phyloP scores from a whole-genome alignment of 1,140 invertebrate species.

The Forficula auricularia region DNA sequence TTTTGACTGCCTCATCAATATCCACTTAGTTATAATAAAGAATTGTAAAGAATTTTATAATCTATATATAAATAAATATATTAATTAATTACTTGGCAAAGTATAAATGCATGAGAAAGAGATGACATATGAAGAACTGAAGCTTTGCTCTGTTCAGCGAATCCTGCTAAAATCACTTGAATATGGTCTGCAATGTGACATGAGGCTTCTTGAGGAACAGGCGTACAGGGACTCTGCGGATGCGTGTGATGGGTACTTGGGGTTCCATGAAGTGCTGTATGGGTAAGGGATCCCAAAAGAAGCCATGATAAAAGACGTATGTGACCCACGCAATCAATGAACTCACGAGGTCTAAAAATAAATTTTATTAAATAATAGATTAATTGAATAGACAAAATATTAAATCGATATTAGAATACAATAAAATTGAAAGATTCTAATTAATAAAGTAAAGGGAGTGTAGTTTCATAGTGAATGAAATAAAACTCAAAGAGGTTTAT shows the following conservation, averaged over 20 bases:
- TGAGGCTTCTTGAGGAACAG: slow-evolving; percentile 87
- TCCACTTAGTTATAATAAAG: too few species aligned
- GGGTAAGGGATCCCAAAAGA: slow-evolving; percentile 78
- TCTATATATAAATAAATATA: too few species aligned
- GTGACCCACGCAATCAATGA: slow-evolving; percentile 86
- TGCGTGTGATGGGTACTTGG: slow-evolving; percentile 19
- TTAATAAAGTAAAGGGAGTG: too few species aligned
- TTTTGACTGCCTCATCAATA: too few species aligned
- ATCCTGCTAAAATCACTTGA: slow-evolving; percentile 85
- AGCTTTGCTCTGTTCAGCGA: slow-evolving; percentile 86
- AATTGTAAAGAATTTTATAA: too few species aligned
- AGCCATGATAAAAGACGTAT: slow-evolving; percentile 91
- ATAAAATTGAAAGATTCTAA: neutral
- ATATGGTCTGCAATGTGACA: slow-evolving; percentile 94
- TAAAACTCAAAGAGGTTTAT: too few species aligned
- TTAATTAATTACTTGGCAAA: slow-evolving; percentile 43
- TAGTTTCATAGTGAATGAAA: too few species aligned
- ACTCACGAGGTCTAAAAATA: slow-evolving; percentile 64
- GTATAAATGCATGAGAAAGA: slow-evolving; percentile 61
- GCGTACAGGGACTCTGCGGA: slow-evolving; percentile 39
- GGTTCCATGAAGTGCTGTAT: slow-evolving; percentile 46
- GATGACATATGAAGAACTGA: slow-evolving; percentile 85
- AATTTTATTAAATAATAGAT: slow-evolving; percentile 5
- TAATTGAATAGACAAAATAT: neutral
- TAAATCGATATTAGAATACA: too few species aligned